A percentile compares a stretch with the other conserved stretches of the same genome.
phyloP scores from a whole-genome alignment of 1,140 invertebrate species.

The Acyrthosiphon pisum region DNA sequence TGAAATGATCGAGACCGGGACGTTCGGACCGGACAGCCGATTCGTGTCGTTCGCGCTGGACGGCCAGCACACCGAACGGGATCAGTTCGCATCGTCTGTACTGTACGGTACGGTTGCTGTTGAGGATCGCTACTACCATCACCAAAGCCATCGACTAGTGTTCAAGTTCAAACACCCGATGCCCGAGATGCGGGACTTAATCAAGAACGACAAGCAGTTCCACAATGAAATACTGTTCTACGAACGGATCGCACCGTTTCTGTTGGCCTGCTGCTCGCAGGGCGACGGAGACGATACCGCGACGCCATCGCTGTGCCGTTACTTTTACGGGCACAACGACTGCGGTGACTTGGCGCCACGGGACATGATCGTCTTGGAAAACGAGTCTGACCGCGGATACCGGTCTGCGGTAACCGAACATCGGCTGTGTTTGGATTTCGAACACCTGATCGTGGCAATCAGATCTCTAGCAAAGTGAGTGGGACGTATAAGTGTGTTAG shows the following conservation, averaged over 20 bases:
- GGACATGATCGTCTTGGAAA: not conserved
- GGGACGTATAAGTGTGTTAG: not conserved
- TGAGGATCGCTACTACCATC: not conserved
- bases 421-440: not conserved
- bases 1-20: not conserved
- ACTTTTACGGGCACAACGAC: constrained; percentile 6
- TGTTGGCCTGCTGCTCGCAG: not conserved
- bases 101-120: constrained; percentile 23
- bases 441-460: not conserved
- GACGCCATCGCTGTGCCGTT: not conserved
- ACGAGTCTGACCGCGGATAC: not conserved
- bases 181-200: not conserved
- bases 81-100: constrained; percentile 46
- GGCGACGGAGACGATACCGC: not conserved
- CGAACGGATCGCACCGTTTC: constrained; percentile 20
- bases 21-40: not conserved
- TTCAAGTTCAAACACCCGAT: constrained; percentile 26
- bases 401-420: not conserved
- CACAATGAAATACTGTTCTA: constrained; percentile 56
- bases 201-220: constrained; percentile 30
- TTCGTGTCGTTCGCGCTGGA: constrained; percentile 33
- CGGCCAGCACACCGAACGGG: not conserved
- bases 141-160: not conserved
- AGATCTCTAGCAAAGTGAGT: constrained; percentile 17
- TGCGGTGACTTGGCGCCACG: not conserved